These are phyloP conservation scores for Palythoa grandis DNA, from an alignment of 92 coral and sea anemone species.

Conservation along the genomic window DNA sequence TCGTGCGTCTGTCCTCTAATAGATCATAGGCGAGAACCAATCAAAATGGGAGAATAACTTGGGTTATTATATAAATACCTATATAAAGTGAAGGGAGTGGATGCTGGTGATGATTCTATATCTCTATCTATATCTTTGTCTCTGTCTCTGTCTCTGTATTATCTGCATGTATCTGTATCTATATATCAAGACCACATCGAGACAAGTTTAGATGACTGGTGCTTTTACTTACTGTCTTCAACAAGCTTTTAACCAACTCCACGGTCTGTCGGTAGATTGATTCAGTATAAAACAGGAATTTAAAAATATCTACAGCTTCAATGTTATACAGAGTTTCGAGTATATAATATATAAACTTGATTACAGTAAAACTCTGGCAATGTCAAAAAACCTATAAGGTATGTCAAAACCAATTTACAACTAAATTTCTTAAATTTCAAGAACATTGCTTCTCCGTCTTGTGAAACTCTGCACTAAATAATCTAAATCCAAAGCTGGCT, in stretches of 20 bases:
- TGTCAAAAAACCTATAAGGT: slow-evolving; percentile 15
- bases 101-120: no score
- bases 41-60: no score
- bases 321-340: slow-evolving; percentile 16
- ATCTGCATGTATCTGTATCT: no score
- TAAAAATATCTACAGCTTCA: slow-evolving; percentile 46
- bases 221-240: slow-evolving; percentile 30
- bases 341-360: slow-evolving; percentile 30
- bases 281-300: slow-evolving; percentile 40
- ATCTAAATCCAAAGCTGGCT: not conserved
- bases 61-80: no score
- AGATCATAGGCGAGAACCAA: no score
- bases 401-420: not conserved
- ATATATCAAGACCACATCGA: not conserved
- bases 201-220: slow-evolving; percentile 1
- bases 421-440: not conserved
- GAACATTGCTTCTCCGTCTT: not conserved
- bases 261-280: slow-evolving; percentile 25
- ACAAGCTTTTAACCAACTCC: slow-evolving; percentile 18
- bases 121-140: no score
- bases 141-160: no score
- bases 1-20: no score
- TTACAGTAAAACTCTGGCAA: slow-evolving; percentile 26
- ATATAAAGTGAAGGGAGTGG: no score
- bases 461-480: not conserved